Base-by-base conservation (phyloP, 2,113 vertebrate species). In the Silurus meridionalis region DNA sequence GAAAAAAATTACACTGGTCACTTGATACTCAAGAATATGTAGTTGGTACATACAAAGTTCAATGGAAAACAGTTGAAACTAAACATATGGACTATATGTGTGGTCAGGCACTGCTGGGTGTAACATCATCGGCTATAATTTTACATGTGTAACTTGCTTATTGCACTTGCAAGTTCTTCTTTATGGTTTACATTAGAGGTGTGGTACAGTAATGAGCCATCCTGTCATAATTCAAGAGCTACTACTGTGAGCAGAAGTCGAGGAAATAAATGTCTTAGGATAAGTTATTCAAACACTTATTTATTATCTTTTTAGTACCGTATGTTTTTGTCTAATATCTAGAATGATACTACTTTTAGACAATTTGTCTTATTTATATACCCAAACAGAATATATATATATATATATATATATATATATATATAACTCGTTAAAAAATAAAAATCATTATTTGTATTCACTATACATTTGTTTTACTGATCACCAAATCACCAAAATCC, bases 101-200 rank as follows among this genome's bases (percentile, higher is more conserved):
- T 15, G 13, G 13, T 60, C 10, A 17, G 48, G 53, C 55, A 61
- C 4, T 50, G 58, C 8, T 21, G 72, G 83, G 58, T 55, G 46
- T 63, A n/a, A 13, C n/a, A 0, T 74, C 21, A 58, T 50, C 25
- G 25, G 60, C 17, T 8, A 58, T n/a, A 19, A 5, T 50, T 57
- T 17, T 55, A 25, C 21, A 64, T 19, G 84, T 80, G 77, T 58
- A 15, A 72, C 50, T 71, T 25, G 28, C 28, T 60, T 55, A 55
- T 85, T 11, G 67, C 60, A n/a, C 37, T 37, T 37, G 37, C 83
- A 78, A 6, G 46, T 37, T 63, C 8, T 37, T 50, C 0, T 23
- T 5, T 9, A 0, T 80, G 10, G 78, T 81, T 72, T 74, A 82
- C n/a, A 86, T 60, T 61, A 82, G 57, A 77, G 85, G 80, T 86